phyloP scores from a whole-genome alignment of 2,888 invertebrate species.

The Drosophila pullipes region DNA sequence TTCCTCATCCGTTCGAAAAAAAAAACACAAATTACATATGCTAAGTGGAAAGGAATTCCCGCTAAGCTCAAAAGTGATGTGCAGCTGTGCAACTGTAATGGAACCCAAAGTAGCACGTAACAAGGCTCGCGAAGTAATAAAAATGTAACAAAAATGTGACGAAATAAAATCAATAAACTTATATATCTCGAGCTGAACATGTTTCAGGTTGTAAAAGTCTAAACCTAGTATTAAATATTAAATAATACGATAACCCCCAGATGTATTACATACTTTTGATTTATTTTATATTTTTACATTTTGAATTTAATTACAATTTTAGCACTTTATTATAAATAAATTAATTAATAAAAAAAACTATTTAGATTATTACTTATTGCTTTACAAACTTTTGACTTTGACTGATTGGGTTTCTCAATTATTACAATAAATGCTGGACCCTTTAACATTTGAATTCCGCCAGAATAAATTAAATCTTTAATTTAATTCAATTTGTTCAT shows the following conservation, averaged over 20 bases:
- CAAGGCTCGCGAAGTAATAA: not conserved
- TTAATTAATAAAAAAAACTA: too few relatives aligned
- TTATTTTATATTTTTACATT: not conserved
- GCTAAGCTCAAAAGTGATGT: slow-evolving; percentile 25
- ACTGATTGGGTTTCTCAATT: too few relatives aligned
- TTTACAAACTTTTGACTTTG: too few relatives aligned
- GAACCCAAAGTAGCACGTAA: not conserved
- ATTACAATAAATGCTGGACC: fast-evolving
- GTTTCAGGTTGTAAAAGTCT: not conserved
- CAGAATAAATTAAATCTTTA: not conserved
- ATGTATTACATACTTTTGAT: not conserved
- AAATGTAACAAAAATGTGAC: not conserved
- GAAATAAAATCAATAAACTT: not conserved
- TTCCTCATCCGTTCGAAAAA: slow-evolving; percentile 13
- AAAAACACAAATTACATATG: slow-evolving; percentile 4
- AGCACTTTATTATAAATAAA: too few relatives aligned
- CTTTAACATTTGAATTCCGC: not conserved
- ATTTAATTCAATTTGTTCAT: not conserved
- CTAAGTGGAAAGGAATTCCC: slow-evolving; percentile 10
- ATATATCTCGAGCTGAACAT: not conserved
- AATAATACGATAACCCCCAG: not conserved
- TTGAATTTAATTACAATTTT: not conserved
- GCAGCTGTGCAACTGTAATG: not conserved
- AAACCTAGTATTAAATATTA: not conserved
- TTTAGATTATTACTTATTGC: too few relatives aligned